Base-by-base conservation (phyloP, 92 coral and sea anemone species). In the Phymanthus crucifer region DNA sequence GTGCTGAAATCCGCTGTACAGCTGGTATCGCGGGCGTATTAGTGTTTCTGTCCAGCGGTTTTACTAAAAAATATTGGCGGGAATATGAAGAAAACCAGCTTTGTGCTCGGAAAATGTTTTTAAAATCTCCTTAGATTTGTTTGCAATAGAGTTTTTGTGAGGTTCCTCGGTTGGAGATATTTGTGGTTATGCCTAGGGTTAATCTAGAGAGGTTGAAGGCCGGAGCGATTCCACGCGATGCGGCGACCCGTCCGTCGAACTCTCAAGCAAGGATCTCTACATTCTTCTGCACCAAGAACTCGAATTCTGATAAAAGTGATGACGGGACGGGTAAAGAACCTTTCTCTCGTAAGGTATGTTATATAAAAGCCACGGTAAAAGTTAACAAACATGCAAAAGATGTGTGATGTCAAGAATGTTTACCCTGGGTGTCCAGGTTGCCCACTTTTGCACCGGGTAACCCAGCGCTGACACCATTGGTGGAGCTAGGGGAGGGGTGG, bases 241-340 rank as follows among this genome's bases (percentile, higher is more conserved):
- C 35, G 27, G 65, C 81, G 23, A 33, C 47, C 3, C n/a, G 72
- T 45, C 79, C n/a, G 24, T 35, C 79, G 46, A 27, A 18, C 32
- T 21, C 50, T 35, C 84, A 80, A 50, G 84, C 84, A 3, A 80
- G 84, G 11, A 80, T 80, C 47, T 80, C 84, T 3, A 80, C 77
- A 31, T 80, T 80, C 43, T 80, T 80, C 38, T 32, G 46, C 19
- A 64, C 76, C 2, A 79, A 79, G 35, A 50, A 0, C 8, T 8
- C 23, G 35, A 50, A 0, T 8, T 8, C 23, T 4, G 58, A 73
- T 10, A 65, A 48, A 1, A 34, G 23, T 5, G 34, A 29, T 61
- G 64, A 54, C n/a, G 64, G 27, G 0, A 14, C 10, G 9, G 10
- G n/a, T 3, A 54, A 19, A 2, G 38, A 48, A 24, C 6, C 0